Conservation (phyloP, 2,888 invertebrate genomes). For the Flexamia atlantica region DNA sequence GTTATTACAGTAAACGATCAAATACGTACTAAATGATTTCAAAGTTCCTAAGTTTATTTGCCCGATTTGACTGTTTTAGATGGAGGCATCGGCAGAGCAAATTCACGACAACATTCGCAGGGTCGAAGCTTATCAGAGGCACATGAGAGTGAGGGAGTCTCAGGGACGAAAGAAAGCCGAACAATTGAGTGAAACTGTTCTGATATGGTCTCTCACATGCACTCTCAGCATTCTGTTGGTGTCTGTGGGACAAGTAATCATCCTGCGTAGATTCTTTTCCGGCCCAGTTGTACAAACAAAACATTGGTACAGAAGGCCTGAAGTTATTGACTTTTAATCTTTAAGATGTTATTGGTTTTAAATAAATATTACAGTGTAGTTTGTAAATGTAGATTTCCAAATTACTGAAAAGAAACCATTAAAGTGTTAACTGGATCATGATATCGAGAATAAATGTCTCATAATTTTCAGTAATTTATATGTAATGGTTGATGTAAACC, state of each 20-base stretch:
- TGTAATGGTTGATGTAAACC: too few relatives aligned
- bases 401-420: background rate
- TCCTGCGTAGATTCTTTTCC: constrained; percentile 94
- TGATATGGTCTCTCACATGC: constrained; percentile 95
- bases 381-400: background rate
- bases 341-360: background rate
- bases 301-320: constrained; percentile 35
- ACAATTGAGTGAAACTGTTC: constrained; percentile 95
- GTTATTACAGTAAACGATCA: too few relatives aligned
- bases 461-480: too few relatives aligned
- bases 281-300: constrained; percentile 73
- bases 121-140: constrained; percentile 97
- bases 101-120: constrained; percentile 85
- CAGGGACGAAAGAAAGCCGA: constrained; percentile 97
- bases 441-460: background rate
- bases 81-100: constrained; percentile 94
- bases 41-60: constrained; percentile 9
- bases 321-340: constrained; percentile 20
- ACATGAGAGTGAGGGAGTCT: constrained; percentile 96
- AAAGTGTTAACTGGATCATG: background rate
- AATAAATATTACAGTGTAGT: background rate
- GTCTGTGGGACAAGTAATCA: constrained; percentile 92
- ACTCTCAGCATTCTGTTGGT: constrained; percentile 90
- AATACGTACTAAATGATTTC: too few relatives aligned
- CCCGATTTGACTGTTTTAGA: constrained; percentile 77